Conservation (phyloP, 2,888 invertebrate species). For the Strigamia crassipes region DNA sequence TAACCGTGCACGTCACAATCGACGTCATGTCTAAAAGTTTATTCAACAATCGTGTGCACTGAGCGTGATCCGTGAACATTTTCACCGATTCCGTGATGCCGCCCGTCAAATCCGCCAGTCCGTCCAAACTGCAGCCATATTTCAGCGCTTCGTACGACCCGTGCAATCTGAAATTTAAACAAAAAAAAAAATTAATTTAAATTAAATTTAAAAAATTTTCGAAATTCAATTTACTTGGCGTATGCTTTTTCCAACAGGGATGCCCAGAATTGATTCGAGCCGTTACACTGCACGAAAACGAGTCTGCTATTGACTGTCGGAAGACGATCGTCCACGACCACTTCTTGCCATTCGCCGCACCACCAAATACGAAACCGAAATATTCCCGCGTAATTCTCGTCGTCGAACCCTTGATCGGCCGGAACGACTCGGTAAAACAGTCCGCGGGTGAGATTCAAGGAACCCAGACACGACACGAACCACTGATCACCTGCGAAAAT, state of each 20-base stretch:
- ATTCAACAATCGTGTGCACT: slow-evolving; percentile 69
- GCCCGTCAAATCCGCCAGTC: slow-evolving; percentile 84
- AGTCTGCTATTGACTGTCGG: slow-evolving; percentile 85
- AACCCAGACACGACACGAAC: slow-evolving; percentile 86
- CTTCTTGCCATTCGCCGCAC: slow-evolving; percentile 92
- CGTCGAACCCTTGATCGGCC: slow-evolving; percentile 80
- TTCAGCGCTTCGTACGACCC: slow-evolving; percentile 92
- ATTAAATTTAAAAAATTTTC: too few relatives aligned
- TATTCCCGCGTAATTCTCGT: slow-evolving; percentile 57
- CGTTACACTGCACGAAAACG: slow-evolving; percentile 81
- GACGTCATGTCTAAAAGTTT: slow-evolving; percentile 80
- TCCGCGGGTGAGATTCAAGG: slow-evolving; percentile 81
- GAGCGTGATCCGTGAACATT: slow-evolving; percentile 71
- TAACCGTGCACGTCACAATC: slow-evolving; percentile 78
- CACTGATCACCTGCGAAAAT: slow-evolving; percentile 83
- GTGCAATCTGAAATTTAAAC: slow-evolving; percentile 75
- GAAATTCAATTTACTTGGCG: slow-evolving; percentile 77
- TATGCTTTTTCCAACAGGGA: slow-evolving; percentile 89
- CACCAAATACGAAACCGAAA: slow-evolving; percentile 86
- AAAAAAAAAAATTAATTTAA: too few relatives aligned
- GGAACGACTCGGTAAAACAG: slow-evolving; percentile 89
- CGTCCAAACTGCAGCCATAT: slow-evolving; percentile 86
- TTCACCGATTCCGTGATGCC: slow-evolving; percentile 83
- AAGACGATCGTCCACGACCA: slow-evolving; percentile 83
- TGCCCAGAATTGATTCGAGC: slow-evolving; percentile 85